A percentile compares a stretch with the other conserved stretches of the same genome.
These are phyloP conservation scores for Tortricodes alternella DNA, from an alignment of 2,888 invertebrate species.

Conservation along the genomic window DNA sequence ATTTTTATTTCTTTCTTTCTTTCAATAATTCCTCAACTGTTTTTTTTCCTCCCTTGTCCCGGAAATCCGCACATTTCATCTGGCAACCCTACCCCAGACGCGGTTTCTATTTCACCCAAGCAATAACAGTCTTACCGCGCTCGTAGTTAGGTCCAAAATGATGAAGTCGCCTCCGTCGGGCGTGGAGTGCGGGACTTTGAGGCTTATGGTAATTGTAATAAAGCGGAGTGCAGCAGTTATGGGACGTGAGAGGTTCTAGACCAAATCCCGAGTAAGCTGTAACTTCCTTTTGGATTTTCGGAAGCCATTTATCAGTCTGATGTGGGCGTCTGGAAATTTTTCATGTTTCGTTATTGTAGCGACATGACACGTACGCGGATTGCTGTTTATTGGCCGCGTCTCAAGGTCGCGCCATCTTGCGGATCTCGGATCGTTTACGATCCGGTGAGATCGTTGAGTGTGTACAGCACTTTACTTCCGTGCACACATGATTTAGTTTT, in stretches of 20 bases:
- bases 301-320: constrained; percentile 84
- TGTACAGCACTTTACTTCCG: not conserved
- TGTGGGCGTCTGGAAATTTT: constrained; percentile 82
- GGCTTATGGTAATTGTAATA: constrained; percentile 84
- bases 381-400: constrained; percentile 62
- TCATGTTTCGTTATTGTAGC: constrained; percentile 82
- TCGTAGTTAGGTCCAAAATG: constrained; percentile 80
- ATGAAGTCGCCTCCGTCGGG: constrained; percentile 65
- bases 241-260: constrained; percentile 83
- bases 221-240: constrained; percentile 83
- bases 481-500: too few relatives aligned
- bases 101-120: constrained; percentile 79
- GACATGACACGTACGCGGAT: constrained; percentile 71
- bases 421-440: constrained; percentile 22
- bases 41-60: too few relatives aligned
- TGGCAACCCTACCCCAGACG: constrained; percentile 56
- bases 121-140: constrained; percentile 79
- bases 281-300: constrained; percentile 84
- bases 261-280: constrained; percentile 84
- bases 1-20: too few relatives aligned
- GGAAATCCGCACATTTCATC: too few relatives aligned
- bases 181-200: constrained; percentile 82
- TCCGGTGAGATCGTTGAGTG: not conserved
- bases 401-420: constrained; percentile 44
- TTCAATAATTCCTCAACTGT: too few relatives aligned